Percentiles rank a stretch among this genome's conserved stretches.
These are phyloP conservation scores for Drosophila neonasuta DNA, from an alignment of 2,888 invertebrate species.

Conservation along the genomic window DNA sequence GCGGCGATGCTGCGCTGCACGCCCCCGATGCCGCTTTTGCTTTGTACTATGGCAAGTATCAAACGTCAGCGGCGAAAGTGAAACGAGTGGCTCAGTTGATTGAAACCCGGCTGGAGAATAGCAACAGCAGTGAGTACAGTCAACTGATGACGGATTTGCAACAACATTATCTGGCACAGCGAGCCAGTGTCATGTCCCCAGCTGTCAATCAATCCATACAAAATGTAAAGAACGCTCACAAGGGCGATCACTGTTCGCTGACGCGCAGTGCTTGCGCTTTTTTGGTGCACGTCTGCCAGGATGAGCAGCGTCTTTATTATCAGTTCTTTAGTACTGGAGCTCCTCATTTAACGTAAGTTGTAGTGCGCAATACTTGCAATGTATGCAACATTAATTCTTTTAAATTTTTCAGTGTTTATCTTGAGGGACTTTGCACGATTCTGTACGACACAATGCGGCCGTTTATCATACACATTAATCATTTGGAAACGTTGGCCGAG, in stretches of 20 bases:
- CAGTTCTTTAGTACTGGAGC: slow-evolving; percentile 92
- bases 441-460: slow-evolving; percentile 96
- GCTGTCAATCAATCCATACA: slow-evolving; percentile 88
- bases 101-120: slow-evolving; percentile 88
- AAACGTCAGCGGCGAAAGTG: slow-evolving; percentile 93
- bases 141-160: slow-evolving; percentile 90
- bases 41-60: slow-evolving; percentile 96
- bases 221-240: slow-evolving; percentile 85
- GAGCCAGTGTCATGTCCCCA: slow-evolving; percentile 87
- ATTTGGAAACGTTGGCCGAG: slow-evolving; percentile 98
- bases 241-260: slow-evolving; percentile 91
- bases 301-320: slow-evolving; percentile 94
- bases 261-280: slow-evolving; percentile 94
- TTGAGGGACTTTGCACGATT: slow-evolving; percentile 92
- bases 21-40: slow-evolving; percentile 88
- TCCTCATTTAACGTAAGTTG: slow-evolving; percentile 85
- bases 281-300: slow-evolving; percentile 95
- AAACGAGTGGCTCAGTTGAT: slow-evolving; percentile 91
- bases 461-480: slow-evolving; percentile 97
- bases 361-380: background rate
- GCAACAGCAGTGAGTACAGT: slow-evolving; percentile 88
- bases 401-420: slow-evolving; percentile 85
- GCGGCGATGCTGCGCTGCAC: slow-evolving; percentile 53
- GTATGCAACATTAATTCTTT: background rate
- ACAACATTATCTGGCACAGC: slow-evolving; percentile 90